Percentiles rank a stretch among this genome's conserved stretches.
Conservation (phyloP, 2,888 invertebrate genomes). For the Melanotus villosus region DNA sequence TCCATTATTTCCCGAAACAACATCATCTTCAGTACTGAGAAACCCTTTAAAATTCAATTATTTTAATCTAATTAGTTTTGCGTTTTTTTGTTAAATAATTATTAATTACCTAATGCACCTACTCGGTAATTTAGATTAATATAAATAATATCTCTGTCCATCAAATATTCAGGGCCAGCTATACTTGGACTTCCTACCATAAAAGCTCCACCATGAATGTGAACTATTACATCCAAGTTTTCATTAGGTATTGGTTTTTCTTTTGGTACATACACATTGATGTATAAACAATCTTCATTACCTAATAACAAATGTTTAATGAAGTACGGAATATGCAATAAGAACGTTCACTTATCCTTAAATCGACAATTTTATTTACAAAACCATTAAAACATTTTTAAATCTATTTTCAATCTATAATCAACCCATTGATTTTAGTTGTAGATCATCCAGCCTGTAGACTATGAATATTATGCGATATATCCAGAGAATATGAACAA, state of each 20-base stretch:
- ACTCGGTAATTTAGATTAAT: constrained; percentile 81
- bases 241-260: not conserved
- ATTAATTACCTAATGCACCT: constrained; percentile 81
- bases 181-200: constrained; percentile 74
- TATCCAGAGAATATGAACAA: too few relatives aligned
- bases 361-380: too few relatives aligned
- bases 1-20: constrained; percentile 80
- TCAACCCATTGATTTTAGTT: too few relatives aligned
- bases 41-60: constrained; percentile 71
- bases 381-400: too few relatives aligned
- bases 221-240: constrained; percentile 73
- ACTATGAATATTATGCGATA: too few relatives aligned
- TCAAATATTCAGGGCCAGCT: constrained; percentile 73
- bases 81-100: too few relatives aligned
- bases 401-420: too few relatives aligned
- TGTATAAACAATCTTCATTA: constrained; percentile 77
- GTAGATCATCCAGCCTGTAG: too few relatives aligned
- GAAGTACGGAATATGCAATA: too few relatives aligned
- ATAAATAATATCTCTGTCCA: constrained; percentile 76
- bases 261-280: constrained; percentile 75
- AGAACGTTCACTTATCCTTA: too few relatives aligned
- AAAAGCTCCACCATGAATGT: constrained; percentile 79
- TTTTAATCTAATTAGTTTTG: not conserved
- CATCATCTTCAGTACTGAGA: constrained; percentile 79
- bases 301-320: constrained; percentile 63